These are phyloP conservation scores for Cotesia congregata DNA, from an alignment of 2,888 invertebrate species.

Conservation along the genomic window DNA sequence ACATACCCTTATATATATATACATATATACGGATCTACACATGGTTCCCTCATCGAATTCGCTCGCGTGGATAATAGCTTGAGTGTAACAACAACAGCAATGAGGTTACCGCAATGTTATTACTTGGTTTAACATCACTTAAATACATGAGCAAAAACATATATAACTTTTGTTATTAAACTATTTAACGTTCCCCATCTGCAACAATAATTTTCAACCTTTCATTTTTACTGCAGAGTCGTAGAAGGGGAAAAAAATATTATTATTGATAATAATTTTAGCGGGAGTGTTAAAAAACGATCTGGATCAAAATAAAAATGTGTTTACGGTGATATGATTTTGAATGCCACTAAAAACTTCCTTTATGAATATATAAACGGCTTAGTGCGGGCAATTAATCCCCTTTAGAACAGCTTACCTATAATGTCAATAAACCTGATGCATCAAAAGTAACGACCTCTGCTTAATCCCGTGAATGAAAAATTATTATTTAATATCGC, in stretches of 20 bases:
- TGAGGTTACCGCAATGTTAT: conserved; percentile 20
- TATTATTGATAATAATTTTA: too few relatives aligned
- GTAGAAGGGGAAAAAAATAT: too few relatives aligned
- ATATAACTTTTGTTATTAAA: not conserved
- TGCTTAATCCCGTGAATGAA: not conserved
- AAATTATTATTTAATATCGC: not conserved
- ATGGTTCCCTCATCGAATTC: conserved; percentile 15
- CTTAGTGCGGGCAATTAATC: not conserved
- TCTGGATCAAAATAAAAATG: too few relatives aligned
- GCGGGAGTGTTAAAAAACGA: too few relatives aligned
- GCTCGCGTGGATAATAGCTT: conserved; percentile 22
- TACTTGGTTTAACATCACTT: not conserved
- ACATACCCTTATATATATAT: not conserved
- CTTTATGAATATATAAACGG: not conserved
- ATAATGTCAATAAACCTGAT: not conserved
- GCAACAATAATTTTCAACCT: not conserved
- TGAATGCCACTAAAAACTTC: not conserved
- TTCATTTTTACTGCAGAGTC: too few relatives aligned
- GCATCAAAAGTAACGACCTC: not conserved
- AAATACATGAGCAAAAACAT: not conserved
- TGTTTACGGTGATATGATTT: too few relatives aligned
- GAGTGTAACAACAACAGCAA: conserved; percentile 18
- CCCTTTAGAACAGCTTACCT: not conserved
- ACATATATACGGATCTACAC: not conserved
- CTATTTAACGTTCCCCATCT: not conserved